Evolutionary conservation across 2,888 invertebrate species (phyloP), one percentile per base, ranked within the genome.

Genomic region (Zaprionus obscuricornis): DNA sequence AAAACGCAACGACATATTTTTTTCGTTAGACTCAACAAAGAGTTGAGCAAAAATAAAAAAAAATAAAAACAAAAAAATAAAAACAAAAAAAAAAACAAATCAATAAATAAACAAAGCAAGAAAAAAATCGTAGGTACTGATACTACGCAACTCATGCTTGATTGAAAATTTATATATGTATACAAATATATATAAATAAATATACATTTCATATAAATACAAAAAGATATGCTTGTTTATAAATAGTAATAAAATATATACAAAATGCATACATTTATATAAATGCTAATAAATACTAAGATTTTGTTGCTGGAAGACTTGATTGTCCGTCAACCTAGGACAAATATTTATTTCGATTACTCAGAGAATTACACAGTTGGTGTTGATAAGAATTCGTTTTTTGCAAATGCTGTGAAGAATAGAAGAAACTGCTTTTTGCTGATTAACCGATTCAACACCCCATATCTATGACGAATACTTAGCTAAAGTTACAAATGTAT

Each of bases 71-170:
- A 73, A 57, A 68, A 47, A 55, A 26, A 16, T 17, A 4, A n/a
- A n/a, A 56, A 75, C 62, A 72, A 62, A 60, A 65, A 49, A 24
- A 52, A 51, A 62, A 70, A 65, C 52, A 67, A 57, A 60, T 58
- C 34, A 70, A 64, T 56, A 55, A 57, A 59, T 39, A 57, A 76
- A 66, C 76, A 76, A 70, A 73, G 59, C 64, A 47, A 55, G 24
- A 16, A 22, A 4, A n/a, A n/a, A n/a, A n/a, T 22, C 13, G 3
- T n/a, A 8, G 8, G 8, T 14, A 42, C 16, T 7, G 17, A 14
- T 34, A 31, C 40, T 16, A 31, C 51, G 26, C 20, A 54, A 40
- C 29, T 20, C 10, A 20, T 37, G 18, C 5, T 8, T 3, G 11
- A 24, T 16, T 18, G 22, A 31, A 40, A 42, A 58, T 16, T 10